Evolutionary conservation across 2,113 vertebrate genomes (phyloP), one percentile per base, ranked within the genome.

Genomic region (Eupsittula cactorum): DNA sequence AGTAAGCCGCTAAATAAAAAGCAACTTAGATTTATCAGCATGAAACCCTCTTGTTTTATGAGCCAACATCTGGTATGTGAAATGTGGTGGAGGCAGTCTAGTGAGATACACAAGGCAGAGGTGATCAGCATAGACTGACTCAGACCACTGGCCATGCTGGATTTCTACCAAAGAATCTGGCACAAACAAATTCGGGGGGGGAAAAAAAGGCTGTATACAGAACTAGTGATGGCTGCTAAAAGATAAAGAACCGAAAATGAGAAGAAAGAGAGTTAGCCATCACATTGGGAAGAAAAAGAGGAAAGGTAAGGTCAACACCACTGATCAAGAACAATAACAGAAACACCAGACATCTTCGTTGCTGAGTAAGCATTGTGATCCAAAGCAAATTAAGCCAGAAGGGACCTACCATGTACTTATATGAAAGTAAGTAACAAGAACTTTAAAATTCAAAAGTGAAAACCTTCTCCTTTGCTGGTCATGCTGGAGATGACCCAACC

Each of bases 101-200:
- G 76, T 82, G 76, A 76, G 55, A 74, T 17, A 46, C 85, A n/a
- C 35, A 50, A 93, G 19, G 52, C 84, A 82, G 85, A 46, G 82
- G 29, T 55, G 83, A 78, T 96, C 57, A 92, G 70, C 77, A 91
- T 8, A n/a, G 65, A 87, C 73, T 78, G 90, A 91, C 60, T 93
- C 95, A 90, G 68, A 78, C 25, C 33, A 25, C 53, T 84, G 42
- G 69, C 71, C 59, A 3, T 25, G 62, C 55, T 82, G 64, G n/a
- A 65, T 94, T 92, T 73, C 77, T 81, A 62, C 47, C 53, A 68
- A 71, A 92, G 69, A 86, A 83, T 46, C 63, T 88, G 82, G 29
- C 68, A 88, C 42, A 59, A 91, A 52, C 31, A 33, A 76, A 65
- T n/a, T 46, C 3, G 2, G 44, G 29, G 65, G 65, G 4, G 50